Percentiles rank a stretch among this genome's conserved stretches.
Conservation (phyloP, 2,888 invertebrate genomes). For the Odontothrips loti region DNA sequence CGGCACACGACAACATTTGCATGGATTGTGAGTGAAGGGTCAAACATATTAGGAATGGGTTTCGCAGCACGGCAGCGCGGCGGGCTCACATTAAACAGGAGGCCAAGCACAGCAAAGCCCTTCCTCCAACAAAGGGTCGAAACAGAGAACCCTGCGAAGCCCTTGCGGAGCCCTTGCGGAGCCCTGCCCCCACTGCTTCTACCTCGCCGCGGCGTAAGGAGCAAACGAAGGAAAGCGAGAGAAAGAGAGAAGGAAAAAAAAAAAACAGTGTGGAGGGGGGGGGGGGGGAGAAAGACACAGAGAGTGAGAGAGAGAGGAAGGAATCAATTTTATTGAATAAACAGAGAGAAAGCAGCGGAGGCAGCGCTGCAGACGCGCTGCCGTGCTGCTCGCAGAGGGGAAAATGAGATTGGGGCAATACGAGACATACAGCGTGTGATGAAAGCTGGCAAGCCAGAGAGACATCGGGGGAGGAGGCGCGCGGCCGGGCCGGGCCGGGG, state of each 20-base stretch:
- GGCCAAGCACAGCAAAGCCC: background rate
- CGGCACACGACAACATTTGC: background rate
- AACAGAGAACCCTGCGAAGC: background rate
- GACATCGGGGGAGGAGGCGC: background rate
- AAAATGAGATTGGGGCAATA: background rate
- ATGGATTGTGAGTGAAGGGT: slow-evolving; percentile 1
- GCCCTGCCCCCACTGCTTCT: background rate
- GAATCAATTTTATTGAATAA: slow-evolving; percentile 23
- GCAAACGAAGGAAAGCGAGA: background rate
- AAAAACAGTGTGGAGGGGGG: background rate
- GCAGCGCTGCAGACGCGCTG: slow-evolving; percentile 1
- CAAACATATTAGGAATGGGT: slow-evolving; percentile 14
- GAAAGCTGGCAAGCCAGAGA: slow-evolving; percentile 12
- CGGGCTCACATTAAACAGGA: background rate
- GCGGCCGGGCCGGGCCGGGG: background rate
- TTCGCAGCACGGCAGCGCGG: background rate
- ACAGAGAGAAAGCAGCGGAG: background rate
- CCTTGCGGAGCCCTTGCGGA: background rate
- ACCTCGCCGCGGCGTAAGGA: too few relatives aligned
- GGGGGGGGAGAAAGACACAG: background rate
- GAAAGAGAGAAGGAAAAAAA: background rate
- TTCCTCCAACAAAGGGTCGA: background rate
- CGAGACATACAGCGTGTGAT: slow-evolving; percentile 18
- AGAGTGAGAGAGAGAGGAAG: background rate
- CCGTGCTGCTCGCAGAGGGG: background rate